Evolutionary conservation across 64 coral and sea anemone genomes (phyloP), one percentile per base, ranked within the genome.

Genomic region (Trachythela sp.): DNA sequence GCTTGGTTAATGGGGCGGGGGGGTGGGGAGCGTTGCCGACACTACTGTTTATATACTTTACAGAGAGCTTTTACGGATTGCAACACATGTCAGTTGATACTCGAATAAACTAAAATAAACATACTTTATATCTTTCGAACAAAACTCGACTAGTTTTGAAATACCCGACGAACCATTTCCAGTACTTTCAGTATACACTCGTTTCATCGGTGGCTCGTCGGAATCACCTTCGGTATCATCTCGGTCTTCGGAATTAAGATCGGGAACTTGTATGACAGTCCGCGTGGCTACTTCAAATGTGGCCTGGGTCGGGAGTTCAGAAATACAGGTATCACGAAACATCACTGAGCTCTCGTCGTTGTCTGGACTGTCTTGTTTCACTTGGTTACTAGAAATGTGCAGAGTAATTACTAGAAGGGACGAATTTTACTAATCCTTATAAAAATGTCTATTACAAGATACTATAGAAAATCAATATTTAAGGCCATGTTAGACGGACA

Each of bases 81-180:
- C n/a, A n/a, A n/a, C n/a, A n/a, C 42, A 45, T 6, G 42, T 45
- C 11, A 45, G 5, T n/a, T 2, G 22, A 27, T n/a, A 26, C 7
- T n/a, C 26, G 22, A 6, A n/a, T 26, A 9, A 1, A 8, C 22
- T 64, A 20, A 10, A 64, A n/a, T n/a, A 27, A 7, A 87, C 95
- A 91, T 94, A 98, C 95, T 94, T 98, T 77, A 98, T 98, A 83
- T 94, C 95, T 84, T 98, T 98, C 11, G 95, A 98, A 75, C 95
- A 98, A 84, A 98, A 98, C 80, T 98, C 95, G 54, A 98, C 95
- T 20, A 98, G 90, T 92, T 98, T 98, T n/a, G 91, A 94, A 60
- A 98, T 98, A 27, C 95, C 95, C 17, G 91, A 91, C 45, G 85
- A 85, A 11, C 93, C 94, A 51, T 93, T 93, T n/a, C 90, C 91